Percentiles rank a stretch among this genome's conserved stretches.
Conservation (phyloP, 2,888 invertebrate species). For the Chalcosyrphus nemorum region DNA sequence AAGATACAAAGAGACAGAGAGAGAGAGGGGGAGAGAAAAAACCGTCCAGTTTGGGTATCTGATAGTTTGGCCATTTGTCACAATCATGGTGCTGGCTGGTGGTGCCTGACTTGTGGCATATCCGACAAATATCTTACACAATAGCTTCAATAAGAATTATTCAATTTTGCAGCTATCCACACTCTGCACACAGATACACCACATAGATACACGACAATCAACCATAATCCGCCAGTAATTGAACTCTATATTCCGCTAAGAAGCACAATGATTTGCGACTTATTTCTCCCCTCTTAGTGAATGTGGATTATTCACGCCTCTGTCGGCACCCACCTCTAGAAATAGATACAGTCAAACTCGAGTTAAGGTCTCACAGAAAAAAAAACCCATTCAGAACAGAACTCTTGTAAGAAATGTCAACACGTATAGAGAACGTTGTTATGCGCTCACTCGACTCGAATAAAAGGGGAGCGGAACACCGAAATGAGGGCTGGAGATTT, state of each 20-base stretch:
- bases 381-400: conserved; percentile 64
- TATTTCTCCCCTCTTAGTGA: not conserved
- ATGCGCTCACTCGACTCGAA: conserved; percentile 62
- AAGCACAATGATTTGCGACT: conserved; percentile 57
- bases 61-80: conserved; percentile 64
- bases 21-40: not conserved
- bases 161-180: conserved; percentile 56
- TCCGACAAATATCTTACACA: conserved; percentile 68
- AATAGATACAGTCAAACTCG: too few relatives aligned
- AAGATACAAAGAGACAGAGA: not conserved
- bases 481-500: conserved; percentile 69
- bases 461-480: conserved; percentile 48
- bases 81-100: conserved; percentile 51
- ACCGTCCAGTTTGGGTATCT: conserved; percentile 41
- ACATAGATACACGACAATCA: conserved; percentile 57
- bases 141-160: conserved; percentile 64
- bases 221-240: conserved; percentile 71
- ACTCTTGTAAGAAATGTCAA: conserved; percentile 70
- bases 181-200: conserved; percentile 23
- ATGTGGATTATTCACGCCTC: conserved; percentile 67
- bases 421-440: conserved; percentile 64
- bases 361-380: too few relatives aligned
- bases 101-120: conserved; percentile 60
- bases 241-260: conserved; percentile 67
- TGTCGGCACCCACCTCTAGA: conserved; percentile 48